A percentile compares a stretch with the other conserved stretches of the same genome.
phyloP scores from a whole-genome alignment of 2,888 invertebrate species.

The Andrena flavipes region DNA sequence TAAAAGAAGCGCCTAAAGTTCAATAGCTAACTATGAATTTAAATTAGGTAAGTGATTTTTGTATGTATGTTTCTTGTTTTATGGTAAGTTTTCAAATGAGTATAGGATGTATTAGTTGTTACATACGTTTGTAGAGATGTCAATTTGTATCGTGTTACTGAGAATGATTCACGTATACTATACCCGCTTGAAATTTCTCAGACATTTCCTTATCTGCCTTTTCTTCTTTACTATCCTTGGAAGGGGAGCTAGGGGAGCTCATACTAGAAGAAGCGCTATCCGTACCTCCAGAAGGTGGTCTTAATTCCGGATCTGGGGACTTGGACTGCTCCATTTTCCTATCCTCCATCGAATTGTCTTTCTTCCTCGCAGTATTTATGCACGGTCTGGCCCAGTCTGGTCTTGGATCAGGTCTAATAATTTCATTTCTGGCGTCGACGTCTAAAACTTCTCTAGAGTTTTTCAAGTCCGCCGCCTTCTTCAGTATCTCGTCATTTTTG shows the following conservation, averaged over 20 bases:
- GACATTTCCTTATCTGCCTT: conserved; percentile 82
- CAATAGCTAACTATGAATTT: not conserved
- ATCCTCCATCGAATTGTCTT: conserved; percentile 68
- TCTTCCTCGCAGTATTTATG: conserved; percentile 74
- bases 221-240: conserved; percentile 82
- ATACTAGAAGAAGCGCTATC: conserved; percentile 82
- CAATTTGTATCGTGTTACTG: conserved; percentile 34
- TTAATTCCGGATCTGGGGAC: conserved; percentile 79
- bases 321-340: conserved; percentile 74
- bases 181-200: conserved; percentile 82
- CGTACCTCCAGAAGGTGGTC: conserved; percentile 78
- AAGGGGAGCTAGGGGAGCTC: conserved; percentile 82
- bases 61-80: conserved; percentile 8
- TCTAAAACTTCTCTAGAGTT: conserved; percentile 67
- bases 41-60: conserved; percentile 15
- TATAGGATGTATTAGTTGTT: conserved; percentile 36
- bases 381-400: conserved; percentile 81
- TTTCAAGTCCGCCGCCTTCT: conserved; percentile 75
- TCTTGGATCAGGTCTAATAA: conserved; percentile 75
- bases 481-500: conserved; percentile 80
- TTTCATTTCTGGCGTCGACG: conserved; percentile 67
- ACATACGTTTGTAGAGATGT: conserved; percentile 34
- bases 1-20: conserved; percentile 23
- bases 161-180: conserved; percentile 58
- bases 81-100: conserved; percentile 17